Conservation (phyloP, 2,888 invertebrate species). For the Syrphus vitripennis region DNA sequence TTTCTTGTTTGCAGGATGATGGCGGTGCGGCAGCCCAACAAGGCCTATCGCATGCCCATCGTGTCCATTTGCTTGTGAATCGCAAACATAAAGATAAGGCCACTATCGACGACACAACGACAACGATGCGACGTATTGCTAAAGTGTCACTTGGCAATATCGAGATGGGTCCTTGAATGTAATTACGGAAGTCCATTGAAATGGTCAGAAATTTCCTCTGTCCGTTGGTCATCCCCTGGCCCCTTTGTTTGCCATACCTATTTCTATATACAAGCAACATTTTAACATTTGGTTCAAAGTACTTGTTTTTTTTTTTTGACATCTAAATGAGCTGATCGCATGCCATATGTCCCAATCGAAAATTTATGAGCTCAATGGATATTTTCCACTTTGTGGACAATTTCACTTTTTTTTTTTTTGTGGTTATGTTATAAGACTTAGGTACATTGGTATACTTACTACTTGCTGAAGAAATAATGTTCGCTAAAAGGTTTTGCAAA, state of each 20-base stretch:
- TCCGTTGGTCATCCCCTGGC: background rate
- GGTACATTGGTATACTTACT: too few species aligned
- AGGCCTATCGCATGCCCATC: conserved; percentile 53
- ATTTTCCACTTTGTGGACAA: conserved; percentile 29
- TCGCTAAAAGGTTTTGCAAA: conserved; percentile 58
- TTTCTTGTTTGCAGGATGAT: conserved; percentile 41
- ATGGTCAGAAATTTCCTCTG: conserved; percentile 8
- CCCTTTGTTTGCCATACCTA: too few species aligned
- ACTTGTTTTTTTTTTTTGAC: conserved; percentile 54
- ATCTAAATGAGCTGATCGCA: conserved; percentile 66
- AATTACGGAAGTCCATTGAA: conserved; percentile 62
- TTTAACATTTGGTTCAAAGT: conserved; percentile 4
- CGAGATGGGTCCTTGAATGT: conserved; percentile 49
- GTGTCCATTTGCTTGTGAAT: conserved; percentile 62
- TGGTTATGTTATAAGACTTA: background rate
- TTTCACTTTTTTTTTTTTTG: conserved; percentile 39
- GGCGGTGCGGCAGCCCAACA: background rate
- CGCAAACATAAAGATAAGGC: conserved; percentile 59
- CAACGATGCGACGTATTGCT: conserved; percentile 11
- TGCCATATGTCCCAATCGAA: conserved; percentile 42
- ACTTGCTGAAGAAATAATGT: background rate
- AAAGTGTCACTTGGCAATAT: conserved; percentile 43
- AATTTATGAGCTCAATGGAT: conserved; percentile 50
- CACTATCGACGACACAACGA: conserved; percentile 26
- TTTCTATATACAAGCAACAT: background rate